Conservation (phyloP, 2,113 vertebrate genomes). For the Cervus canadensis region DNA sequence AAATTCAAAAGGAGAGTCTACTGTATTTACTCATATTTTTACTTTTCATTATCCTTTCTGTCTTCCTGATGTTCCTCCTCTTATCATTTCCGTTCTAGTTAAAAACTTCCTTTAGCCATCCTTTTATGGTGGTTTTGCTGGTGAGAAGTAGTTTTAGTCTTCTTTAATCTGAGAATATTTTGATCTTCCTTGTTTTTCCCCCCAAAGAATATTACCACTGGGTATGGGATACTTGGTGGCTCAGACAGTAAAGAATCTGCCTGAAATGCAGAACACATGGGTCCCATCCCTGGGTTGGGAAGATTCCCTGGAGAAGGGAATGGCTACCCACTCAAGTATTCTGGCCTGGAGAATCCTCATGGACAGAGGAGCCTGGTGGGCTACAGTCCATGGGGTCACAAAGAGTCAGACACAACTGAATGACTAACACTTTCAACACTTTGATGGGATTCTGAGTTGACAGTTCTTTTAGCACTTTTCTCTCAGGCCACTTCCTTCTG, state of each 20-base stretch:
- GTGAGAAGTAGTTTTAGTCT: background rate
- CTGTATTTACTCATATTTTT: background rate
- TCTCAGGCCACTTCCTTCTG: background rate
- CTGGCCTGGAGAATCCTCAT: background rate
- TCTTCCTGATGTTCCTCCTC: background rate
- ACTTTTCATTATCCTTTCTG: background rate
- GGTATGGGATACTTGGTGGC: background rate
- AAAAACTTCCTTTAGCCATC: background rate
- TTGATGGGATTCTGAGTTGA: background rate
- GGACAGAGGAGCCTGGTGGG: background rate
- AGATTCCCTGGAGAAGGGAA: background rate
- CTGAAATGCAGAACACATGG: background rate
- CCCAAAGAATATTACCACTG: background rate
- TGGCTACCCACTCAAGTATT: background rate
- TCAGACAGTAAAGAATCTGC: background rate
- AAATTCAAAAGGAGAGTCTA: background rate
- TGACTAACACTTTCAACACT: background rate
- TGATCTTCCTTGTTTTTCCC: background rate
- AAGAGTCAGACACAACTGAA: background rate
- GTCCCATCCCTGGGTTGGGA: background rate
- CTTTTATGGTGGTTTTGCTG: background rate
- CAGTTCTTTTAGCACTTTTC: background rate
- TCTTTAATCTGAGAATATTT: background rate
- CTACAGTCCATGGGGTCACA: background rate
- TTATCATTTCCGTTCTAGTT: slow-evolving; percentile 6